Evolutionary conservation across 2,888 invertebrate genomes (phyloP).

Genomic region (Ophonus ardosiacus): DNA sequence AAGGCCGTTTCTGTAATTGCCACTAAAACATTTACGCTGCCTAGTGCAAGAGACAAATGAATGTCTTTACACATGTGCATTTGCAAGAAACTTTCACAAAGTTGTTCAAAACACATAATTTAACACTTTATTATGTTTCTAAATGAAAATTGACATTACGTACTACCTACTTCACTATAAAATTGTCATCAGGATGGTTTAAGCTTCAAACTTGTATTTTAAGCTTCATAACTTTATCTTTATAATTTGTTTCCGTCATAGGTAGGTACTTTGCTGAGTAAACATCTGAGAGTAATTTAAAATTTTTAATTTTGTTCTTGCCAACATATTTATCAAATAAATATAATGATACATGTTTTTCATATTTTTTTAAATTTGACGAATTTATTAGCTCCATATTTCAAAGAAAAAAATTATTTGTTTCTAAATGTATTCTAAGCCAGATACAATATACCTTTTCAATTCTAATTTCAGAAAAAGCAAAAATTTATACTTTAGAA

Average conservation of each 20-base stretch:
- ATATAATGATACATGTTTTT: too few species aligned
- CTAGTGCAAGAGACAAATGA: not conserved
- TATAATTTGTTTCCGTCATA: not conserved
- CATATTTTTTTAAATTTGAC: too few species aligned
- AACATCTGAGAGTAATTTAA: too few species aligned
- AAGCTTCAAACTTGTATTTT: not conserved
- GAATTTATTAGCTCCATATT: too few species aligned
- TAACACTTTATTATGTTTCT: not conserved
- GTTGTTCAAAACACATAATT: not conserved
- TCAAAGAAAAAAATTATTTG: too few species aligned
- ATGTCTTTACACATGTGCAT: not conserved
- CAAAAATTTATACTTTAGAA: too few species aligned
- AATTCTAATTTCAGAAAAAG: too few species aligned
- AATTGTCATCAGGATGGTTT: not conserved
- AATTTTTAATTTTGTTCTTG: too few species aligned
- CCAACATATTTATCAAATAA: too few species aligned
- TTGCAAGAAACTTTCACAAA: not conserved
- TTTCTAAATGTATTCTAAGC: too few species aligned
- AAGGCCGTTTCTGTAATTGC: constrained; percentile 35
- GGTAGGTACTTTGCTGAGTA: not conserved
- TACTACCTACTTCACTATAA: not conserved
- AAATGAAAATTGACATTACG: not conserved
- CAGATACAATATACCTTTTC: too few species aligned
- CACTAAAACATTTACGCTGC: constrained; percentile 40
- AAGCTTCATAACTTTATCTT: not conserved